Conservation (phyloP, 2,113 vertebrate genomes). For the Hipposideros armiger region DNA sequence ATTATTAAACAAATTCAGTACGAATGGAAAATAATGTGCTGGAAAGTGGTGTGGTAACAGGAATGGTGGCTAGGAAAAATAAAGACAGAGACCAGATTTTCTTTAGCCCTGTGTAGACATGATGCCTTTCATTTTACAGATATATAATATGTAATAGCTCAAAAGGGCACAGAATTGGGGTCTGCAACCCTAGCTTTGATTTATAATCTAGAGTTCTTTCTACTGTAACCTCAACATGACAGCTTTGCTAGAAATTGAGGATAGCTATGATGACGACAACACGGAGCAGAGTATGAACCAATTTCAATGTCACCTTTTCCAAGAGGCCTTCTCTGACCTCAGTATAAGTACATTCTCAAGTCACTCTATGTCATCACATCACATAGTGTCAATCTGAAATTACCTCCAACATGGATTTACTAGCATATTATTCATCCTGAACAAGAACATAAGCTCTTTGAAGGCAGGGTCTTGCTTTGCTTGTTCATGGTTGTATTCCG, state of each 20-base stretch:
- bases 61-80: not conserved
- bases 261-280: not conserved
- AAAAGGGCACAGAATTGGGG: not conserved
- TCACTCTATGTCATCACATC: not conserved
- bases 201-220: not conserved
- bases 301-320: not conserved
- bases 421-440: not conserved
- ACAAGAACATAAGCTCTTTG: not conserved
- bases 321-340: not conserved
- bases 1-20: not conserved
- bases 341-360: not conserved
- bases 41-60: not conserved
- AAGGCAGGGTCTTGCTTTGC: not conserved
- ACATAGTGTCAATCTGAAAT: not conserved
- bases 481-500: not conserved
- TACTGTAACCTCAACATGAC: not conserved
- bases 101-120: too few relatives aligned
- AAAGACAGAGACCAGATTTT: not conserved
- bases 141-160: not conserved
- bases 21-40: not conserved
- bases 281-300: not conserved
- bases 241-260: not conserved
- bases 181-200: not conserved
- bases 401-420: not conserved
- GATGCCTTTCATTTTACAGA: not conserved